Conservation (phyloP, 2,113 vertebrate genomes). For the Martes martes region DNA sequence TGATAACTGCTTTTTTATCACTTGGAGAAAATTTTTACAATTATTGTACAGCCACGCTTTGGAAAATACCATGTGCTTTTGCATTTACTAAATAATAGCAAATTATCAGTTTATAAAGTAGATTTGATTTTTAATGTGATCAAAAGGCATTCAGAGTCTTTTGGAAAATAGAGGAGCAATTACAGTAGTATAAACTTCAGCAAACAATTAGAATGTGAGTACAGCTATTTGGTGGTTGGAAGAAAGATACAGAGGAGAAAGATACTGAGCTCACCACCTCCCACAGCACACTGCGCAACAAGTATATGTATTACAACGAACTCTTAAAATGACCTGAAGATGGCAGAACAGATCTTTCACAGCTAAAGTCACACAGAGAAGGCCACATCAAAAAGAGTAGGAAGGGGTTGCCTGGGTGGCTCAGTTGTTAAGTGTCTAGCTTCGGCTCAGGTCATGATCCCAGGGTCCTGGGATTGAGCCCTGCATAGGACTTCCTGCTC, state of each 20-base stretch:
- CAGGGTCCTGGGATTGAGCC: too few species aligned
- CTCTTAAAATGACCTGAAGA: not conserved
- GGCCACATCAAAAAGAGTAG: not conserved
- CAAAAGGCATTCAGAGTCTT: not conserved
- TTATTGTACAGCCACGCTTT: not conserved
- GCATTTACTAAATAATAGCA: not conserved
- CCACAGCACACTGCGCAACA: not conserved
- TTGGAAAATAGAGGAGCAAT: not conserved
- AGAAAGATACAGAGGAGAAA: not conserved
- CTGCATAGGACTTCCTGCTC: too few species aligned
- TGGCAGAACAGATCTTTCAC: not conserved
- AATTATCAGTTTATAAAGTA: not conserved
- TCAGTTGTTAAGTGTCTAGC: too few species aligned
- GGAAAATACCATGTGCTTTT: not conserved
- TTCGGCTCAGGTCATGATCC: too few species aligned
- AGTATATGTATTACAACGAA: not conserved
- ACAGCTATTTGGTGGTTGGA: not conserved
- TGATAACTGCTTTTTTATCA: not conserved
- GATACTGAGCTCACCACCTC: not conserved
- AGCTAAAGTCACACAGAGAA: not conserved
- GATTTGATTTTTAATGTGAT: not conserved
- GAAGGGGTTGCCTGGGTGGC: not conserved
- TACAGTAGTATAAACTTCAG: not conserved
- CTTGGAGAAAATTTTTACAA: not conserved
- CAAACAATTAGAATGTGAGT: not conserved